Evolutionary conservation across 2,797 vertebrate genomes (phyloP).

Genomic region (Pseudopleuronectes americanus): DNA sequence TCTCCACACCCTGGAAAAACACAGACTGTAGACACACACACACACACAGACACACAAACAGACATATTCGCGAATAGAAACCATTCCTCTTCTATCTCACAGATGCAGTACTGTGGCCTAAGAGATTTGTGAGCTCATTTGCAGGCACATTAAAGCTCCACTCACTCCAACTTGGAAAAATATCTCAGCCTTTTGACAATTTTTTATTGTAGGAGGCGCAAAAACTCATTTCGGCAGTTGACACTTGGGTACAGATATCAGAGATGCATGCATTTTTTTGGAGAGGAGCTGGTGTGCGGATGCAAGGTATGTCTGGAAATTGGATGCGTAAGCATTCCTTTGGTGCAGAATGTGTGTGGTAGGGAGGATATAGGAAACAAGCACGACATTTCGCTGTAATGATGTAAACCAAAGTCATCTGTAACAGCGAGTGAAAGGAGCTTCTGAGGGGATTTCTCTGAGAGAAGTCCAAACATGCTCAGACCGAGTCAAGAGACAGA

Average conservation of each 20-base stretch:
- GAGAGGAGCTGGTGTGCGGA: slow-evolving; percentile 51
- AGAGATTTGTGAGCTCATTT: slow-evolving; percentile 84
- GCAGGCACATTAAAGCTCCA: slow-evolving; percentile 77
- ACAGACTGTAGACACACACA: neutral
- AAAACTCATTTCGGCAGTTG: slow-evolving; percentile 79
- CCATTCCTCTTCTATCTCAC: slow-evolving; percentile 59
- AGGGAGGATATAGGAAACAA: slow-evolving; percentile 16
- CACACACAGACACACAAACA: slow-evolving; percentile 10
- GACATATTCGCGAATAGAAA: slow-evolving; percentile 30
- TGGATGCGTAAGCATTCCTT: slow-evolving; percentile 65
- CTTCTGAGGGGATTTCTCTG: slow-evolving; percentile 24
- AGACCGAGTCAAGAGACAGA: slow-evolving; percentile 7
- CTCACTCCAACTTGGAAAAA: slow-evolving; percentile 67
- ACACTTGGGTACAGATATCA: slow-evolving; percentile 78
- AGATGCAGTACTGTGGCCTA: slow-evolving; percentile 63
- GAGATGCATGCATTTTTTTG: slow-evolving; percentile 74
- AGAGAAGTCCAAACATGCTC: slow-evolving; percentile 9
- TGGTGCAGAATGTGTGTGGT: slow-evolving; percentile 19
- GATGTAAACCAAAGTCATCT: slow-evolving; percentile 46
- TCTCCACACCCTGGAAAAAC: slow-evolving; percentile 18
- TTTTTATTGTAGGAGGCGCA: slow-evolving; percentile 76
- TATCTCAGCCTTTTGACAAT: slow-evolving; percentile 65
- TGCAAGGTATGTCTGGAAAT: slow-evolving; percentile 60
- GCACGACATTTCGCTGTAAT: slow-evolving; percentile 34
- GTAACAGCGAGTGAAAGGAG: slow-evolving; percentile 26